Conservation (phyloP, 2,888 invertebrate species). For the Drosophila neonasuta region DNA sequence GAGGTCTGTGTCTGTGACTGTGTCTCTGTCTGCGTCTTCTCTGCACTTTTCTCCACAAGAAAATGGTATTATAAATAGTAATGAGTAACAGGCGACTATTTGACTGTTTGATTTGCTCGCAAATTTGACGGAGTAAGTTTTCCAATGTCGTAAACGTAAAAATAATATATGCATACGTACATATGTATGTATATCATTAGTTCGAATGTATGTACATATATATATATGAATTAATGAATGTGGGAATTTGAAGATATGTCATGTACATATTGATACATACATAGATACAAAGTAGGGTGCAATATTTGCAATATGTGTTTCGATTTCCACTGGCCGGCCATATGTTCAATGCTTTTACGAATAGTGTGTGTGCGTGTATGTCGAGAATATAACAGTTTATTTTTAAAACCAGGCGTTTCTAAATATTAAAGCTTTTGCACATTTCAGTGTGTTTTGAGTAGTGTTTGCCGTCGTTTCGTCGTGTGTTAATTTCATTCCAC, state of each 20-base stretch:
- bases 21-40: constrained; percentile 5
- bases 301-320: constrained; percentile 54
- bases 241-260: no score
- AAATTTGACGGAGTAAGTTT: constrained; percentile 31
- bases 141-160: constrained; percentile 28
- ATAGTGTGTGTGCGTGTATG: constrained; percentile 52
- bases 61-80: constrained; percentile 48
- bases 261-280: not conserved
- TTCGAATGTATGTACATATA: no score
- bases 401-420: constrained; percentile 73
- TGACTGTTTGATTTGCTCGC: constrained; percentile 25
- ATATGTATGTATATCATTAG: no score
- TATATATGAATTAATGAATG: no score
- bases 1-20: not conserved
- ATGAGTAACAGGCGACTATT: constrained; percentile 38
- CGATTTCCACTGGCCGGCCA: constrained; percentile 36
- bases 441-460: constrained; percentile 78
- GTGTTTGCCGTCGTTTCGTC: constrained; percentile 79
- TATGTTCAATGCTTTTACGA: constrained; percentile 51
- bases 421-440: constrained; percentile 71
- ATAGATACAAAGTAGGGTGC: constrained; percentile 33
- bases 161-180: constrained; percentile 9
- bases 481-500: constrained; percentile 52
- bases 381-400: constrained; percentile 64
- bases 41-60: constrained; percentile 27